Conservation (phyloP, 2,797 vertebrate species). For the Craterocephalus amniculus region DNA sequence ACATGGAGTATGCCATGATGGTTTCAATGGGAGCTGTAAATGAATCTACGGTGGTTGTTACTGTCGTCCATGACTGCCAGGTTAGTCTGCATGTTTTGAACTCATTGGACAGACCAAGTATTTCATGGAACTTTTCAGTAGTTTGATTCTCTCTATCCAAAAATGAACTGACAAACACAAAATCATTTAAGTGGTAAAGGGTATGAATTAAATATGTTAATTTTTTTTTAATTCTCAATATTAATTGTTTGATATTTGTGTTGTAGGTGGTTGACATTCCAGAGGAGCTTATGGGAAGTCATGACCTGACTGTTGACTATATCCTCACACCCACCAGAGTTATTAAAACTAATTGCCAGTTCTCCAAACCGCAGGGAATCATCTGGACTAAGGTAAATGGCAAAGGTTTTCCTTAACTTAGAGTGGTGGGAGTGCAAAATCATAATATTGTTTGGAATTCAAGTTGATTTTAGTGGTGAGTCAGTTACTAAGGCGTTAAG, state of each 20-base stretch:
- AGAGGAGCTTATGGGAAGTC: slow-evolving; percentile 86
- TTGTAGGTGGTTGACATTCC: slow-evolving; percentile 90
- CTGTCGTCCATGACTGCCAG: slow-evolving; percentile 97
- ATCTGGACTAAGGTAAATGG: slow-evolving; percentile 90
- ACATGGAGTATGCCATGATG: slow-evolving; percentile 98
- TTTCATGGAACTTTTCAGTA: neutral
- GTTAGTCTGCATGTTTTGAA: slow-evolving; percentile 70
- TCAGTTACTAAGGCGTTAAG: neutral
- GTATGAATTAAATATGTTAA: neutral
- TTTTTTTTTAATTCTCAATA: neutral
- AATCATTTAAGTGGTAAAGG: neutral
- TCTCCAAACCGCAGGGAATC: slow-evolving; percentile 88
- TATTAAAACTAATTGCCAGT: slow-evolving; percentile 86
- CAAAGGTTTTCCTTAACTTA: neutral
- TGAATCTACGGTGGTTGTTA: slow-evolving; percentile 87
- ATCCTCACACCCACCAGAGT: slow-evolving; percentile 93
- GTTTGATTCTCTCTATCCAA: neutral
- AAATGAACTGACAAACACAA: neutral
- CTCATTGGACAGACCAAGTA: neutral
- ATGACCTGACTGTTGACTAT: slow-evolving; percentile 95
- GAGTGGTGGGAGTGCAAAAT: neutral
- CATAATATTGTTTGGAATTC: neutral
- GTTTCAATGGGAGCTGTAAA: slow-evolving; percentile 88
- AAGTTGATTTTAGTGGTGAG: neutral
- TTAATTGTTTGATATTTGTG: slow-evolving; percentile 10